Base-by-base conservation (phyloP, 2,113 vertebrate species). In the Acinonyx jubatus region DNA sequence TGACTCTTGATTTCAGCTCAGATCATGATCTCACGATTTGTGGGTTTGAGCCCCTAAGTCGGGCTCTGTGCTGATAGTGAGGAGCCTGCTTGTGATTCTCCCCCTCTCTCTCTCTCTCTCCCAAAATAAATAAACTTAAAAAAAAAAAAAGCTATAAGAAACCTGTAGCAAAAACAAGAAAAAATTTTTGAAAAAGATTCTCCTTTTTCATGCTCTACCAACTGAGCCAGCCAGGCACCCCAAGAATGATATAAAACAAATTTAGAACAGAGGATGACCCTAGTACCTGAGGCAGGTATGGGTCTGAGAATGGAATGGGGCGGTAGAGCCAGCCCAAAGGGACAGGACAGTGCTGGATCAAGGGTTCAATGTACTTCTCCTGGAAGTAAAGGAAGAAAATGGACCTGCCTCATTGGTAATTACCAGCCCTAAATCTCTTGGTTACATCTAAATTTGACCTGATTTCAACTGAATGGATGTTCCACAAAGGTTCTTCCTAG, bases 241-340 rank as follows among this genome's bases (percentile, higher is more conserved):
- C 57, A 90, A 74, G n/a, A 94, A 63, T 57, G 45, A 57, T 85
- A 63, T 76, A 25, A 90, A 96, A 89, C 11, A 79, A 68, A 94
- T 68, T 74, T 76, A 83, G 3, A 71, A 87, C 57, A 96, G 73
- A 55, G 4, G 38, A 88, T 45, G 6, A 52, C 5, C 4, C 57
- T 66, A 11, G 2, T 29, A 6, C 16, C 82, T 68, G 65, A 69
- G 48, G 57, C 65, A 73, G 15, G 12, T 63, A 71, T 55, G 52
- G 61, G 57, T 15, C 55, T 86, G 18, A 41, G 71, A 52, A n/a
- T 73, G 69, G 76, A 78, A 25, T 95, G 38, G 63, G 31, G 89
- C 16, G 36, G 9, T 29, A 65, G 38, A 81, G 27, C 16, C 52
- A 81, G 38, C 57, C 63, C 80, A 85, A 69, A 50, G n/a, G 8